Evolutionary conservation across 1,140 invertebrate species (phyloP).

Genomic region (Oryzaephilus surinamensis): DNA sequence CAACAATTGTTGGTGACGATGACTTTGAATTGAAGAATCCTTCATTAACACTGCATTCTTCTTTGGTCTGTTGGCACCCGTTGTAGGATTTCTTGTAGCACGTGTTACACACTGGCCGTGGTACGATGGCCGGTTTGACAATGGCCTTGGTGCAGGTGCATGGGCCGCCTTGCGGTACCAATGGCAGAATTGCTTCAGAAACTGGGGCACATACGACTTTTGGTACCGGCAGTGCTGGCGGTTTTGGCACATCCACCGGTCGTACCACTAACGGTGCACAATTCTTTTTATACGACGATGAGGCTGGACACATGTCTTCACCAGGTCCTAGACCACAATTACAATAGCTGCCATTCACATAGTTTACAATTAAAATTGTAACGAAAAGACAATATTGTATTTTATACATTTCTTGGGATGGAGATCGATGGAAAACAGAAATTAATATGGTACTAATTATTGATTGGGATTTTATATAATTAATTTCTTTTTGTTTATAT

Average conservation of each 20-base stretch:
- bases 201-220: constrained; percentile 14
- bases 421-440: too few relatives aligned
- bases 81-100: constrained; percentile 1
- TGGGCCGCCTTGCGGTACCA: constrained; percentile 20
- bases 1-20: background rate
- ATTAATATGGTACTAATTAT: too few relatives aligned
- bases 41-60: background rate
- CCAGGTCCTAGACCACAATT: constrained; percentile 10
- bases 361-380: too few relatives aligned
- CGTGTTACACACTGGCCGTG: constrained; percentile 16
- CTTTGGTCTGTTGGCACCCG: background rate
- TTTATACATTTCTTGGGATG: too few relatives aligned
- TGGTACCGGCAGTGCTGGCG: constrained; percentile 9
- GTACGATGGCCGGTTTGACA: constrained; percentile 22
- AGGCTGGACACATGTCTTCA: constrained; percentile 3
- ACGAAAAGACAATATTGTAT: too few relatives aligned
- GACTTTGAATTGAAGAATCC: background rate
- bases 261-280: constrained; percentile 17
- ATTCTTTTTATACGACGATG: background rate
- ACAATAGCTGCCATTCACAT: too few relatives aligned
- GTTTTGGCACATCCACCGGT: constrained; percentile 15
- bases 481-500: too few relatives aligned
- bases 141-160: constrained; percentile 20
- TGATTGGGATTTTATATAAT: too few relatives aligned
- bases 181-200: constrained; percentile 5